A percentile compares a stretch with the other conserved stretches of the same genome.
Evolutionary conservation across 2,113 vertebrate genomes (phyloP).

Genomic region (Meriones unguiculatus): DNA sequence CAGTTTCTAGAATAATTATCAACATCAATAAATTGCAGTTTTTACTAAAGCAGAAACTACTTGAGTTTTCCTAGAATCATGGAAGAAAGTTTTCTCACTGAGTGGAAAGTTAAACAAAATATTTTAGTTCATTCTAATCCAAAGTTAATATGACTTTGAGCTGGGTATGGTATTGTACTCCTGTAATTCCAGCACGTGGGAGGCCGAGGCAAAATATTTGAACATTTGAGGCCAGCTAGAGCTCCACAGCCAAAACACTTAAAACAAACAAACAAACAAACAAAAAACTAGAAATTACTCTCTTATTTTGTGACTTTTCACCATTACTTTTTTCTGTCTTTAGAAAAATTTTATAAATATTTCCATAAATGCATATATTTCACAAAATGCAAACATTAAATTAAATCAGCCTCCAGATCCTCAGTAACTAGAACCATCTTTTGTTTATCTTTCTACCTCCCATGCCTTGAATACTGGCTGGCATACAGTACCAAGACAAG

Average conservation of each 20-base stretch:
- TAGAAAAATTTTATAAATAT: slow-evolving; percentile 16
- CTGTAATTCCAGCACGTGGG: neutral
- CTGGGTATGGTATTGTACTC: neutral
- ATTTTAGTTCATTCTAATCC: neutral
- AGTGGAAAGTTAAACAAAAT: slow-evolving; percentile 29
- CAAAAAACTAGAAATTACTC: neutral
- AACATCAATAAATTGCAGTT: slow-evolving; percentile 48
- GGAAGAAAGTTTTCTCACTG: slow-evolving; percentile 11
- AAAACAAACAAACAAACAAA: neutral
- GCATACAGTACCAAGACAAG: neutral
- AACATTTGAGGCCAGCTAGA: neutral
- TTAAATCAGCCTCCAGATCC: neutral
- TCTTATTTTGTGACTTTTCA: slow-evolving; percentile 46
- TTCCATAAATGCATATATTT: slow-evolving; percentile 11
- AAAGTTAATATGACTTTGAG: neutral
- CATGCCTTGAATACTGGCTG: neutral
- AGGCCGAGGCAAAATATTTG: neutral
- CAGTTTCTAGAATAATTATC: neutral
- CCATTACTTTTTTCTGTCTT: slow-evolving; percentile 30
- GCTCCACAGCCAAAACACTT: neutral
- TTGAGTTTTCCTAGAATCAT: slow-evolving; percentile 27
- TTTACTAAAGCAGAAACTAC: slow-evolving; percentile 48
- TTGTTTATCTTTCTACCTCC: neutral
- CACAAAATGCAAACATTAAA: slow-evolving; percentile 22
- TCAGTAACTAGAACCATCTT: neutral